phyloP scores from a whole-genome alignment of 2,888 invertebrate genomes.

The Pasiphila rectangulata region DNA sequence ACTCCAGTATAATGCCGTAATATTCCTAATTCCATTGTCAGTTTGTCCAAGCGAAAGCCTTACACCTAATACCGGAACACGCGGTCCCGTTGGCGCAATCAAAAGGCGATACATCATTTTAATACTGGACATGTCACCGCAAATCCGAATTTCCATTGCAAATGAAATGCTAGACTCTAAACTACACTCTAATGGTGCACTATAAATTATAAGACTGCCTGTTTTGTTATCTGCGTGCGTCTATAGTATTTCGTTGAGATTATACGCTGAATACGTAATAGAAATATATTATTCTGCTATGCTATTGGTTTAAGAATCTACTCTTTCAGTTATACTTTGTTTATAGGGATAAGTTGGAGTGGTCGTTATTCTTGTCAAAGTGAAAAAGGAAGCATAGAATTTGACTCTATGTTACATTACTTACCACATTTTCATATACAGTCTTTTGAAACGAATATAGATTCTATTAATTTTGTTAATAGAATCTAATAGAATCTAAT shows the following conservation, averaged over 20 bases:
- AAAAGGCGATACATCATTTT: constrained; percentile 74
- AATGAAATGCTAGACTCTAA: constrained; percentile 67
- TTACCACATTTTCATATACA: too few species aligned
- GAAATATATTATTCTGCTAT: constrained; percentile 55
- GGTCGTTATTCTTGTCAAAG: too few species aligned
- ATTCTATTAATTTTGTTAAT: too few species aligned
- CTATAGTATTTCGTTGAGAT: constrained; percentile 74
- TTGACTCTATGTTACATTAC: too few species aligned
- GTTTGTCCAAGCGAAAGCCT: constrained; percentile 7
- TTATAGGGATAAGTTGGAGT: too few species aligned
- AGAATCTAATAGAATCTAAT: constrained; percentile 6
- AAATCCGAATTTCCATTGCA: constrained; percentile 76
- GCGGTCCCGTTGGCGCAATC: constrained; percentile 52
- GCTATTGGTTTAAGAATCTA: constrained; percentile 27
- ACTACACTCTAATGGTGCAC: constrained; percentile 66
- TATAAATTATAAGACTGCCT: constrained; percentile 71
- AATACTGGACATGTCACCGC: constrained; percentile 75
- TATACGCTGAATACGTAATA: constrained; percentile 70
- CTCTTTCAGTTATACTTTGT: constrained; percentile 11
- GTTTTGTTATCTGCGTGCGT: constrained; percentile 68
- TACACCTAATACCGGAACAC: constrained; percentile 22
- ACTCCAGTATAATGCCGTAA: too few species aligned
- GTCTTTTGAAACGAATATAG: too few species aligned
- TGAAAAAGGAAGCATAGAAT: too few species aligned
- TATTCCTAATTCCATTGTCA: neutral